Evolutionary conservation across 2,797 vertebrate species (phyloP), one percentile per base, ranked within the genome.

Genomic region (Bradypodion pumilum): DNA sequence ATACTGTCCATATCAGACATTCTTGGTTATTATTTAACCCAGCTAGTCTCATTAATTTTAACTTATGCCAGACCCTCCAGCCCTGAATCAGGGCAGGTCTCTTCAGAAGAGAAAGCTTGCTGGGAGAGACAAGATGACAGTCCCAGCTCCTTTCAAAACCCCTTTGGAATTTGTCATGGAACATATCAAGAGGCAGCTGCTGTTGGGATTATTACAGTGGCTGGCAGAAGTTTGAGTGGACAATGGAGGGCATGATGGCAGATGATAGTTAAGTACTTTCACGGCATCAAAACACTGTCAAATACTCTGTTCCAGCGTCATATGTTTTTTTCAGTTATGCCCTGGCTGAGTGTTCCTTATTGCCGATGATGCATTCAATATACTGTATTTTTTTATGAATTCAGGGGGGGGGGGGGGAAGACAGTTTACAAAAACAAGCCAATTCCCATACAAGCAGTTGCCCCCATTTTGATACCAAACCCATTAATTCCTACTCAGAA

Each of bases 61-160:
- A 37, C 56, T 40, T 63, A 63, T 35, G 56, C 60, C 44, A 52
- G 21, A 32, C 65, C 74, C 56, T 70, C 65, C 78, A 85, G 79
- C 65, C 73, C 65, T 46, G 46, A 74, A 42, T 19, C 27, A 77
- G 19, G 44, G 65, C 40, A 46, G 46, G 78, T 42, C 2, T 70
- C 25, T 32, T 70, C 42, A 52, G 66, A 69, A 84, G 60, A 79
- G 16, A 76, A 79, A 74, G 46, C 74, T 46, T 56, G 69, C 79
- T 42, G 35, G 42, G 40, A 78, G 79, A 56, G 74, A 86, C 3
- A 72, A 19, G 2, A n/a, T 78, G 79, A 86, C 59, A 81, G 23
- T 4, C 46, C 59, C 42, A 32, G 32, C 16, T 60, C 23, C 73
- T 10, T 59, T 81, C 32, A 74, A 80, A 62, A 10, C n/a, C 65